Evolutionary conservation across 2,888 invertebrate species (phyloP).

Genomic region (Dastarcus helophoroides): DNA sequence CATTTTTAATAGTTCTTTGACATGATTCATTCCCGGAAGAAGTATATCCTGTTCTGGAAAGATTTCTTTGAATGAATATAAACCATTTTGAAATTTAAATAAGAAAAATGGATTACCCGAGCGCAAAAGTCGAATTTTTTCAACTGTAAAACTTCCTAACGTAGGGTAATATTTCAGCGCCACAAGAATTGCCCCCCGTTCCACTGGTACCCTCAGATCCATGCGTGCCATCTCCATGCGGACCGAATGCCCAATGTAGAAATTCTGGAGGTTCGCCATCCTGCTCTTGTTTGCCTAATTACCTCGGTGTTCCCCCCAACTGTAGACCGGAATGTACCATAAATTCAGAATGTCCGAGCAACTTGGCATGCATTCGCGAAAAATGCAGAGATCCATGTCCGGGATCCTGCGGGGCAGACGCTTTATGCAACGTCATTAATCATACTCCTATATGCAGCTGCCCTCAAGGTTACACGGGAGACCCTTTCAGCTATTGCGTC

Average conservation of each 20-base stretch:
- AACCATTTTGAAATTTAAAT: no score
- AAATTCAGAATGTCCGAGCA: slow-evolving; percentile 42
- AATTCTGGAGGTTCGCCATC: slow-evolving; percentile 40
- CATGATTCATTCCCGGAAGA: no score
- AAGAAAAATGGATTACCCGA: no score
- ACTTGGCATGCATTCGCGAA: slow-evolving; percentile 41
- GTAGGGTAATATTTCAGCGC: slow-evolving; percentile 10
- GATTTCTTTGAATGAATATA: no score
- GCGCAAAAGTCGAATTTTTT: slow-evolving; percentile 11
- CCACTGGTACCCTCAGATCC: slow-evolving; percentile 32
- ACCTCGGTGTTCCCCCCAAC: slow-evolving; percentile 43
- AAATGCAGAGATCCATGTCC: slow-evolving; percentile 56
- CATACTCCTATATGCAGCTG: slow-evolving; percentile 58
- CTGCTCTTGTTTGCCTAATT: slow-evolving; percentile 42
- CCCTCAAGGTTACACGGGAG: slow-evolving; percentile 48
- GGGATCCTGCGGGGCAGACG: slow-evolving; percentile 50
- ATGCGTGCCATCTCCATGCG: slow-evolving; percentile 47
- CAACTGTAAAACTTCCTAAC: not conserved
- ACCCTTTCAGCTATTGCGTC: slow-evolving; percentile 43
- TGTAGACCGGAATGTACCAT: slow-evolving; percentile 45
- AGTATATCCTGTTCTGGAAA: no score
- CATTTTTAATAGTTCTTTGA: no score
- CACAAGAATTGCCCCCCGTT: slow-evolving; percentile 17
- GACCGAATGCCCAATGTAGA: slow-evolving; percentile 45
- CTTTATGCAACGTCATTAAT: slow-evolving; percentile 52